Conservation (phyloP, 2,797 vertebrate genomes). For the Crocidura indochinensis region DNA sequence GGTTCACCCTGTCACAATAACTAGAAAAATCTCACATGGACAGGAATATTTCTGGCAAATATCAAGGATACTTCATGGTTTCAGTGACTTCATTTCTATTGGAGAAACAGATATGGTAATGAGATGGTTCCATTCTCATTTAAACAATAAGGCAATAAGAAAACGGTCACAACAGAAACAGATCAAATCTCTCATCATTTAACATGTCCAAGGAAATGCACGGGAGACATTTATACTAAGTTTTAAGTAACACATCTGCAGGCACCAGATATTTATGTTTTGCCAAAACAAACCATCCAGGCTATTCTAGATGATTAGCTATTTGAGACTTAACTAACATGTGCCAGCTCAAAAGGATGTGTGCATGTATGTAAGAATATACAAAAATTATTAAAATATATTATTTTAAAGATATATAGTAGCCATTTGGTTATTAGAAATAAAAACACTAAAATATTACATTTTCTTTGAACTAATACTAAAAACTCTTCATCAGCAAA, state of each 20-base stretch:
- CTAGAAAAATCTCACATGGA: slow-evolving; percentile 7
- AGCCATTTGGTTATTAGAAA: not conserved
- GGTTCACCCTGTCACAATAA: slow-evolving; percentile 23
- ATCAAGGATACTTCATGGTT: not conserved
- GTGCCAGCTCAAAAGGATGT: not conserved
- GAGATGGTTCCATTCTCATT: not conserved
- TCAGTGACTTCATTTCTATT: slow-evolving; percentile 47
- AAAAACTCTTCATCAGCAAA: not conserved
- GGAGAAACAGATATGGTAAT: slow-evolving; percentile 23
- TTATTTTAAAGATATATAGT: no score
- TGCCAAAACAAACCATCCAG: slow-evolving; percentile 1
- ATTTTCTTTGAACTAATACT: not conserved
- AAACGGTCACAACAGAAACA: slow-evolving; percentile 41
- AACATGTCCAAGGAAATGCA: slow-evolving; percentile 21
- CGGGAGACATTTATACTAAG: slow-evolving; percentile 20
- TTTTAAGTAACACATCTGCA: slow-evolving; percentile 41
- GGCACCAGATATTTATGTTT: slow-evolving; percentile 4
- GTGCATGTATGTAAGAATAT: no score
- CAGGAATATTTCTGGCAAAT: slow-evolving; percentile 55
- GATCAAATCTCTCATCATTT: slow-evolving; percentile 27
- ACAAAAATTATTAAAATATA: no score
- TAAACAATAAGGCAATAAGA: slow-evolving; percentile 29
- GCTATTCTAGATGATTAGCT: not conserved
- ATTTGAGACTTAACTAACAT: not conserved
- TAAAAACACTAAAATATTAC: not conserved